Evolutionary conservation across 2,888 invertebrate genomes (phyloP), one percentile per base, ranked within the genome.

Genomic region (Cerceris rybyensis): DNA sequence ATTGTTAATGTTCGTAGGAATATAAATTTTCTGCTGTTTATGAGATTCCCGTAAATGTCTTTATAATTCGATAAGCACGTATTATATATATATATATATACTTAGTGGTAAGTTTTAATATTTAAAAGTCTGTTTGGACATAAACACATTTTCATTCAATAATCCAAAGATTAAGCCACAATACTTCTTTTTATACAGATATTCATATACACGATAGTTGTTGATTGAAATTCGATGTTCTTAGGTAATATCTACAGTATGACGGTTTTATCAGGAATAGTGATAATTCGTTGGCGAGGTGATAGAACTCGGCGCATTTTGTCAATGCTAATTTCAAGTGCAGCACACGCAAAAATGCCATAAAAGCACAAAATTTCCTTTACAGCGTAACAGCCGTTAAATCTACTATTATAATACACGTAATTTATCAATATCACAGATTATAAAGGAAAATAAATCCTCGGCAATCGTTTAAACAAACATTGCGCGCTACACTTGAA

Each of bases 131-230:
- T 79, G 66, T 17, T 61, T 74, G 67, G 70, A 70, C 55, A 49
- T 74, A 79, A 80, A 64, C 55, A 72, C 59, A 72, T 60, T 80
- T 72, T 72, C 65, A 80, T 75, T 75, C 69, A 65, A 66, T 78
- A 77, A 78, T 81, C 80, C 75, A 76, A 81, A 81, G 81, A 80
- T 80, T 76, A 80, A 81, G 67, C 71, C 58, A 57, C 73, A 69
- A 66, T 68, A 73, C 55, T 57, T 42, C 58, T 70, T 57, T 65
- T 70, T 67, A 50, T 69, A 70, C 66, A 78, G 57, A 69, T 78
- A 73, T 66, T 55, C 54, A 42, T 79, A 69, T 78, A 73, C 54
- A 78, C 69, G 66, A 74, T 61, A 75, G 43, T 57, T 42, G 50
- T 67, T 64, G 43, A 73, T 11, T 64, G 74, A 65, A 73, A 73